Conservation (phyloP, 1,140 invertebrate species). For the Drosophila hydei region DNA sequence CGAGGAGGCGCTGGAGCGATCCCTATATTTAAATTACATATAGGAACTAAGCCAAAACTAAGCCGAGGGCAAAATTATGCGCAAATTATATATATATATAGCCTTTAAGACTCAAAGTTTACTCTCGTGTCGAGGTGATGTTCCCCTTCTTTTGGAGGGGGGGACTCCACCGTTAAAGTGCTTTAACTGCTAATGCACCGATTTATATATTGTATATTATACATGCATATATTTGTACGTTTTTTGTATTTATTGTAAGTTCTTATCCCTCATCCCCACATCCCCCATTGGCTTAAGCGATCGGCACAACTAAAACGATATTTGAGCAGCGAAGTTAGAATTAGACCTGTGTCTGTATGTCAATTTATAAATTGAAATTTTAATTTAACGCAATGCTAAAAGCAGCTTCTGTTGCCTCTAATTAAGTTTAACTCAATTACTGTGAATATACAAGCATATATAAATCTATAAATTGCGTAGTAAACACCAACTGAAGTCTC, state of each 20-base stretch:
- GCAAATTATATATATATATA: conserved; percentile 69
- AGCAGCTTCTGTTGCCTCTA: conserved; percentile 51
- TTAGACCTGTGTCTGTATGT: conserved; percentile 23
- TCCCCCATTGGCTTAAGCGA: conserved; percentile 23
- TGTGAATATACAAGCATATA: conserved; percentile 59
- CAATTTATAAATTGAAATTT: conserved; percentile 24
- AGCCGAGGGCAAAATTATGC: conserved; percentile 51
- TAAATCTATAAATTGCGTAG: conserved; percentile 50
- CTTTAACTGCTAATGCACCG: conserved; percentile 73
- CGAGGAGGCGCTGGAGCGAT: conserved; percentile 78
- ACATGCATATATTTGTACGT: conserved; percentile 68
- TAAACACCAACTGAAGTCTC: conserved; percentile 28
- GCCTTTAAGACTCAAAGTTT: conserved; percentile 77
- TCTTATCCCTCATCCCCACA: conserved; percentile 20
- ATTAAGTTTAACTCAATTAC: conserved; percentile 64
- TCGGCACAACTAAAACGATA: conserved; percentile 36
- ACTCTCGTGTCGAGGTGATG: conserved; percentile 59
- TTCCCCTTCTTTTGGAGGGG: neutral
- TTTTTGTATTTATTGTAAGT: conserved; percentile 78
- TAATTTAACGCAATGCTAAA: conserved; percentile 43
- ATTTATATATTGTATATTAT: conserved; percentile 79
- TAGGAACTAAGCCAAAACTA: conserved; percentile 51
- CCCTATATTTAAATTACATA: conserved; percentile 66
- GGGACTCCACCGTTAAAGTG: conserved; percentile 48
- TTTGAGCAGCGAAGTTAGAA: conserved; percentile 37